phyloP scores from a whole-genome alignment of 2,113 vertebrate species.

The Marcusenius ussheri region DNA sequence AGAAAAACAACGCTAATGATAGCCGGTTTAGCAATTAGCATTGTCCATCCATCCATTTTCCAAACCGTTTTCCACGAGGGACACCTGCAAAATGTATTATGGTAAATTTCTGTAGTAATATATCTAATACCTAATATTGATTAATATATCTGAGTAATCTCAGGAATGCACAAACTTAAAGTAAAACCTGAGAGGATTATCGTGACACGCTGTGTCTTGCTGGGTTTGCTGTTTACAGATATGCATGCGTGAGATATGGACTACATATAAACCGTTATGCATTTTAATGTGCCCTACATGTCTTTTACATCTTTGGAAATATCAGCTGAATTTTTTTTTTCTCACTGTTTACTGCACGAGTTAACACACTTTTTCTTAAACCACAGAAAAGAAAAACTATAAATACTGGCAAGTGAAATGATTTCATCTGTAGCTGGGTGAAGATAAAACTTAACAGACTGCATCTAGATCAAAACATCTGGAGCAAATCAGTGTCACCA shows the following conservation, averaged over 20 bases:
- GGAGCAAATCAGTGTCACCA: not conserved
- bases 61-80: not conserved
- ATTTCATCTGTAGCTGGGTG: not conserved
- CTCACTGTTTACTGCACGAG: not conserved
- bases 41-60: too few species aligned
- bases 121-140: not conserved
- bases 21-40: not conserved
- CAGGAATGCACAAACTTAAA: not conserved
- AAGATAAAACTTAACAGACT: not conserved
- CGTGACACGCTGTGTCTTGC: not conserved
- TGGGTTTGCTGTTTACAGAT: not conserved
- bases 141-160: not conserved
- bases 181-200: not conserved
- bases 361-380: not conserved
- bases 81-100: not conserved
- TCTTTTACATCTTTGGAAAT: not conserved
- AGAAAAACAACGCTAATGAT: not conserved
- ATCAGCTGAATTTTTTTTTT: not conserved
- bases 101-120: not conserved
- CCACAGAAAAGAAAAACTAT: not conserved
- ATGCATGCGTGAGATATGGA: not conserved
- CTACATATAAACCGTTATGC: not conserved
- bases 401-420: not conserved
- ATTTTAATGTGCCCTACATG: not conserved
- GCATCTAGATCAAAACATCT: not conserved